These are phyloP conservation scores for Actenoides hombroni DNA, from an alignment of 2,113 vertebrate species.

Conservation along the genomic window DNA sequence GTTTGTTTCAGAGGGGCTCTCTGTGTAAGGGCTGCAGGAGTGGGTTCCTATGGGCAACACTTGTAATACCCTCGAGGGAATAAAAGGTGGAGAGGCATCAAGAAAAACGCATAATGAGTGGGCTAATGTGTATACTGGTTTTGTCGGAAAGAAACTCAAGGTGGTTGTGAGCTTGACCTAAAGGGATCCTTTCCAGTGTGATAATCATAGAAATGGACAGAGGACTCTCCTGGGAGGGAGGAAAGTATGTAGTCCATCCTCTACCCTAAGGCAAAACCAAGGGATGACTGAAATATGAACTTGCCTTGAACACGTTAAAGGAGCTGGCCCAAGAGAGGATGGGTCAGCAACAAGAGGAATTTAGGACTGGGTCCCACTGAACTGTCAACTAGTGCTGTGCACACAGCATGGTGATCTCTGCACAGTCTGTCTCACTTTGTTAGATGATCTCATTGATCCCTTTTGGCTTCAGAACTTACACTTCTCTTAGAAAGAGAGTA, in stretches of 20 bases:
- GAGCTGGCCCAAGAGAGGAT: background rate
- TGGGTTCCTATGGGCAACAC: background rate
- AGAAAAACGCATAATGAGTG: background rate
- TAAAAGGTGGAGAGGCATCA: background rate
- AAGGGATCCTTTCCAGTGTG: background rate
- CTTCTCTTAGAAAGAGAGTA: background rate
- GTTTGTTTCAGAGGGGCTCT: background rate
- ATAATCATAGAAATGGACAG: background rate
- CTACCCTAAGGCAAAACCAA: background rate
- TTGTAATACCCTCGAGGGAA: background rate
- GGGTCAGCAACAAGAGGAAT: background rate
- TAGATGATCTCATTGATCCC: background rate
- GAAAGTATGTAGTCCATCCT: background rate
- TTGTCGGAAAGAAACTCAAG: background rate
- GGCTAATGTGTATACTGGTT: background rate
- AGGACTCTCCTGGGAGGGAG: background rate
- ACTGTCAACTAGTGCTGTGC: background rate
- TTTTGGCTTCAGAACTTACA: background rate
- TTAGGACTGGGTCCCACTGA: background rate
- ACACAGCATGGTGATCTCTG: background rate
- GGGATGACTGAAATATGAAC: background rate
- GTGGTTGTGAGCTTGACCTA: conserved; percentile 15
- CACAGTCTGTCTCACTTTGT: background rate
- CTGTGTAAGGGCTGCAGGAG: background rate
- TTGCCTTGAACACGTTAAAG: background rate